phyloP scores from a whole-genome alignment of 2,797 vertebrate species.

The Alfaro cultratus region DNA sequence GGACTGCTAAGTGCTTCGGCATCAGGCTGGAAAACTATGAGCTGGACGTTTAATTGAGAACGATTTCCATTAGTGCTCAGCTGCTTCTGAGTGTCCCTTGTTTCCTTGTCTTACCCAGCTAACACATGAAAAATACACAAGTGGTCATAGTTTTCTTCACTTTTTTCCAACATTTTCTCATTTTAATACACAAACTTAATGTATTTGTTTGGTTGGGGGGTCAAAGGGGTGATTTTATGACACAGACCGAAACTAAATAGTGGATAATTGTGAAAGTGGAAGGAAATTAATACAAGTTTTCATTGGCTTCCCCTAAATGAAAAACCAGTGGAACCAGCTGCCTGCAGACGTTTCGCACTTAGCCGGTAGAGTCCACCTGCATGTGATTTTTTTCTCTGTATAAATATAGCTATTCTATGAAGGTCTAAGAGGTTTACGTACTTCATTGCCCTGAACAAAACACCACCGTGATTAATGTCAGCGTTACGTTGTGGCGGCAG shows the following conservation, averaged over 20 bases:
- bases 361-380: background rate
- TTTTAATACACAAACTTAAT: background rate
- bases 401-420: background rate
- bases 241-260: background rate
- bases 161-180: background rate
- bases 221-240: background rate
- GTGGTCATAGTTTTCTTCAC: background rate
- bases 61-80: background rate
- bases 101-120: background rate
- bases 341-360: background rate
- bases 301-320: background rate
- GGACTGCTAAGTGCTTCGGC: constrained; percentile 6
- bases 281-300: background rate
- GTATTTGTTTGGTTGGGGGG: no score
- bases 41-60: background rate
- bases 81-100: background rate
- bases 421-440: background rate
- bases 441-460: background rate
- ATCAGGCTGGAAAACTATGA: background rate
- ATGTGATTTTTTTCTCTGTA: background rate
- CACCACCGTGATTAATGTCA: background rate
- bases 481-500: background rate
- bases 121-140: background rate
- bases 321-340: background rate
- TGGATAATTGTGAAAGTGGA: background rate